Evolutionary conservation across 2,888 invertebrate species (phyloP), one percentile per base, ranked within the genome.

Genomic region (Eutolmus rufibarbis): DNA sequence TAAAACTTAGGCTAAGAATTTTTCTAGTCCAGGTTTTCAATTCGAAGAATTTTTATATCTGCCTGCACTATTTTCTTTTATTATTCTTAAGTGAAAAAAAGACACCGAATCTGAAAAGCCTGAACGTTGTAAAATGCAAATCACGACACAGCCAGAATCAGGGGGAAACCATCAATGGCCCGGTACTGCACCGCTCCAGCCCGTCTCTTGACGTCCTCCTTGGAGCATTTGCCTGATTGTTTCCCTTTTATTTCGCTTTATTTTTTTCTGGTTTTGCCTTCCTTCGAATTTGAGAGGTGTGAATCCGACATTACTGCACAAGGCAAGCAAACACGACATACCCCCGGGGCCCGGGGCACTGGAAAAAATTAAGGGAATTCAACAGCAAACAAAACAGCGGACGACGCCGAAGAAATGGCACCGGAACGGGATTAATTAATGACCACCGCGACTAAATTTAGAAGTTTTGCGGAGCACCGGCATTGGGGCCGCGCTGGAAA

Each of bases 391-490:
- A 40, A 40, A 40, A 76, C 76, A 81, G 7, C 28, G 56, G 34
- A 56, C 5, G 31, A 81, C n/a, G 23, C 28, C 28, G 31, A 84
- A 74, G 43, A 76, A 86, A 76, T 51, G 74, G 74, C 74, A 86
- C 74, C 46, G 74, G 74, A 86, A 86, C 86, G 74, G 86, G 86
- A 86, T 86, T 86, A 86, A 86, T 86, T 86, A 86, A 74, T 86
- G 74, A 74, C 66, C 74, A 37, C 66, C 23, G 66, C 43, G 85
- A 86, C 74, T 74, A 86, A 86, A 85, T 81, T 56, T 81, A 81
- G 81, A 81, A 81, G 81, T 81, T 46, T 81, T 66, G 66, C 66
- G 28, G 28, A 28, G 66, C 23, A 66, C 28, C 9, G 23, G 57
- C 57, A 23, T 9, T 23, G 57, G 19, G 57, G 57, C 57, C 57